Evolutionary conservation across 2,797 vertebrate genomes (phyloP).

Genomic region (Sebastes steindachneri): DNA sequence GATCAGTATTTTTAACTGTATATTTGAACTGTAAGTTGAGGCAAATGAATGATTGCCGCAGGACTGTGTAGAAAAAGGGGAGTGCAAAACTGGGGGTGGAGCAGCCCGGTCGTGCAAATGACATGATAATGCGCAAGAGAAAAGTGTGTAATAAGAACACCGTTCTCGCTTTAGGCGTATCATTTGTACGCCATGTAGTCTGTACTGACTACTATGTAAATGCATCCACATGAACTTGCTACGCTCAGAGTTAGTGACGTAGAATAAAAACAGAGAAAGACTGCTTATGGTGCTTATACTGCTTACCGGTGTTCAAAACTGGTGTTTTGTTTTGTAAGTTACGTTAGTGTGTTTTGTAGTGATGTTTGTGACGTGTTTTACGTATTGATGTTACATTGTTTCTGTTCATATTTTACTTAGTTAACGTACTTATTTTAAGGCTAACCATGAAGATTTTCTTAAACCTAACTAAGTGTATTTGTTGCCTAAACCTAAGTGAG

Average conservation of each 20-base stretch:
- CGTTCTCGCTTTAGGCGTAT: not conserved
- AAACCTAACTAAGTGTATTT: no score
- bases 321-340: not conserved
- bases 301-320: not conserved
- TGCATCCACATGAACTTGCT: not conserved
- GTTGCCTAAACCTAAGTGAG: no score
- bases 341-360: no score
- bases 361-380: no score
- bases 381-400: not conserved
- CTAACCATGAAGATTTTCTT: not conserved
- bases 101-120: not conserved
- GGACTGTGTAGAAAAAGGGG: constrained; percentile 39
- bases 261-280: not conserved
- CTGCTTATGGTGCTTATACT: not conserved
- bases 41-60: constrained; percentile 61
- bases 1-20: constrained; percentile 42
- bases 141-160: not conserved
- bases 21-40: constrained; percentile 31
- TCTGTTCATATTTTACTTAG: not conserved
- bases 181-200: not conserved
- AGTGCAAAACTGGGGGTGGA: not conserved
- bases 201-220: not conserved
- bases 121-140: not conserved
- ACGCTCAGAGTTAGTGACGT: not conserved
- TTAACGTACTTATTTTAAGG: not conserved